Percentiles rank a stretch among this genome's conserved stretches.
These are phyloP conservation scores for Drosophila tristis DNA, from an alignment of 1,140 invertebrate species.

Conservation along the genomic window DNA sequence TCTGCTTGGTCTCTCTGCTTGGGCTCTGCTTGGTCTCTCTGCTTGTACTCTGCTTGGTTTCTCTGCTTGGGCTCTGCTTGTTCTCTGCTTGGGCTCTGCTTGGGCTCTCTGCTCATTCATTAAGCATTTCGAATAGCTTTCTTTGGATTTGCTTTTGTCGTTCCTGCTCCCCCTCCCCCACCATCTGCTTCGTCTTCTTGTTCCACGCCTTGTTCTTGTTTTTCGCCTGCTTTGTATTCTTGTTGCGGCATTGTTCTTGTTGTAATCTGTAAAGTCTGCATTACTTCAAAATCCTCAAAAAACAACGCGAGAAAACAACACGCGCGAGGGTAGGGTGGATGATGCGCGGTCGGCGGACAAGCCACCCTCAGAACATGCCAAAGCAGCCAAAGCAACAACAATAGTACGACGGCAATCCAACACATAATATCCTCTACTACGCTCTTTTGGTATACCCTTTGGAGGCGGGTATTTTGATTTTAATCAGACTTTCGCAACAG, in stretches of 20 bases:
- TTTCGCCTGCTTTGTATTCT: slow-evolving; percentile 1
- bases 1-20: background rate
- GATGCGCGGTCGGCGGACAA: slow-evolving; percentile 10
- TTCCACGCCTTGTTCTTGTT: slow-evolving; percentile 9
- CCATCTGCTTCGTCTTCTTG: too few species aligned
- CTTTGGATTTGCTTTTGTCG: slow-evolving; percentile 36
- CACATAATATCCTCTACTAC: slow-evolving; percentile 58
- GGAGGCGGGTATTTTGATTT: slow-evolving; percentile 2
- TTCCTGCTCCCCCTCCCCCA: slow-evolving; percentile 19
- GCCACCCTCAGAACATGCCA: slow-evolving; percentile 11
- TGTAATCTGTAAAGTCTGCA: slow-evolving; percentile 78
- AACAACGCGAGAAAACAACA: slow-evolving; percentile 26
- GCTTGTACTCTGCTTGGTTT: background rate
- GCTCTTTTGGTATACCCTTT: background rate
- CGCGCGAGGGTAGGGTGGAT: slow-evolving; percentile 5
- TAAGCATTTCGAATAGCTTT: slow-evolving; percentile 39
- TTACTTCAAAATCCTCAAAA: slow-evolving; percentile 70
- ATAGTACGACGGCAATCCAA: slow-evolving; percentile 41
- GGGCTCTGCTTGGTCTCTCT: background rate
- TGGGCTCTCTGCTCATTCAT: slow-evolving; percentile 49
- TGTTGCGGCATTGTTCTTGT: slow-evolving; percentile 40
- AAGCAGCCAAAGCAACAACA: slow-evolving; percentile 41
- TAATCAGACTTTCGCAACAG: background rate
- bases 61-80: background rate
- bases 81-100: background rate